Evolutionary conservation across 2,797 vertebrate species (phyloP), one percentile per base, ranked within the genome.

Genomic region (Hippocampus kuda): DNA sequence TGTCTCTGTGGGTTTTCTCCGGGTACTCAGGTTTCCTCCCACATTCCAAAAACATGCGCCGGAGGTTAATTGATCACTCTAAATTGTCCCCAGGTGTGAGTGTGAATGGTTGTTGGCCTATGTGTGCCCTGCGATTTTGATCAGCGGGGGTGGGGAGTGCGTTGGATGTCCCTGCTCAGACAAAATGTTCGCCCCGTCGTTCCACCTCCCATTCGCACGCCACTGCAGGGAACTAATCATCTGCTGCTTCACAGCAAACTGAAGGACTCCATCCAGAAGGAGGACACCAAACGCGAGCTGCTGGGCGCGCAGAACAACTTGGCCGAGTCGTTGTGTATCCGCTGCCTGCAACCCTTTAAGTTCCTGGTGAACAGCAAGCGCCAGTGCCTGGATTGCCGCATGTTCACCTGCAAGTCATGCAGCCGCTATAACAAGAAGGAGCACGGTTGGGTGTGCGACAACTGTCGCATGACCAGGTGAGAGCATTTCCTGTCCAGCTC

Each of bases 341-440:
- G 84, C 86, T 99, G 97, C 78, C 92, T 97, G 70, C 94, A 94
- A 81, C 94, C 95, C 56, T 98, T 94, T 83, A 91, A 92, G 82
- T 93, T 95, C 83, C 90, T 96, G 27, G 79, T 92, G 24, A 93
- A 92, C 89, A 93, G 93, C 80, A 93, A 88, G 2, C 79, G 91
- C 0, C 91, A 89, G 54, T 98, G 97, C 78, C 79, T 93, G 71
- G 93, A 94, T 87, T 99, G 97, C 61, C 66, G 3, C 54, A 86
- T 95, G 70, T 91, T 81, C 85, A 90, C 86, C 78, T 98, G 97
- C 87, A 94, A 92, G 75, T 79, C 75, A 78, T 99, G 97, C 84
- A 92, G 95, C 86, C 92, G 90, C 76, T 91, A 91, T 88, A 94
- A 92, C 88, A 93, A 93, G 27, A 94, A 93, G 83, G 94, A 93